phyloP scores from a whole-genome alignment of 2,113 vertebrate species.

The Scophthalmus maximus region DNA sequence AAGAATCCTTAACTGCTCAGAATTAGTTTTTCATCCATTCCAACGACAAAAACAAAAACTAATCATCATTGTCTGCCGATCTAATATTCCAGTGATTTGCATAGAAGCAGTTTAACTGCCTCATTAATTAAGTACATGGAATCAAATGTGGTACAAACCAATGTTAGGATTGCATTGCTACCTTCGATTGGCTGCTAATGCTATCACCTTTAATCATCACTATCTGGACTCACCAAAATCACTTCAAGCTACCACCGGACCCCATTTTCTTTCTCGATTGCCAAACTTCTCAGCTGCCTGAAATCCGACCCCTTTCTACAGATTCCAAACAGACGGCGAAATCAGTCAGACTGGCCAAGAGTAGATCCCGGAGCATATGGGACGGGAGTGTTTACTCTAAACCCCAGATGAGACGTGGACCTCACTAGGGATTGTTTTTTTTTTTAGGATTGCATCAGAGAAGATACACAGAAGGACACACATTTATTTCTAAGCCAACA shows the following conservation, averaged over 20 bases:
- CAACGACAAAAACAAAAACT: no score
- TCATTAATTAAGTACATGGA: no score
- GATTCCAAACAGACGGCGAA: not conserved
- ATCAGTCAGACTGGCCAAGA: constrained; percentile 32
- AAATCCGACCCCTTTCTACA: not conserved
- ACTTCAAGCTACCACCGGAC: not conserved
- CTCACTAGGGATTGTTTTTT: not conserved
- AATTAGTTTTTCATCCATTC: no score
- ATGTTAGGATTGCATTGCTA: not conserved
- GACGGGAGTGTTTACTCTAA: constrained; percentile 28
- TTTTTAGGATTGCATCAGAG: constrained; percentile 6
- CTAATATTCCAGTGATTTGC: no score
- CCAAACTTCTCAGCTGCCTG: not conserved
- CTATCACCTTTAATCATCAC: not conserved
- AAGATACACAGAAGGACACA: not conserved
- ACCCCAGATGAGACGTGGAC: constrained; percentile 45
- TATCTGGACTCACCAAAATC: no score
- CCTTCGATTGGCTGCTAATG: not conserved
- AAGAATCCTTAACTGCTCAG: no score
- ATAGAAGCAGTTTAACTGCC: no score
- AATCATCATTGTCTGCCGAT: no score
- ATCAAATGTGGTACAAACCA: no score
- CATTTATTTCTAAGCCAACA: constrained; percentile 12
- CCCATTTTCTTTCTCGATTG: not conserved
- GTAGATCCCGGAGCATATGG: constrained; percentile 60